Base-by-base conservation (phyloP, 2,113 vertebrate genomes). In the Megaleporinus macrocephalus region DNA sequence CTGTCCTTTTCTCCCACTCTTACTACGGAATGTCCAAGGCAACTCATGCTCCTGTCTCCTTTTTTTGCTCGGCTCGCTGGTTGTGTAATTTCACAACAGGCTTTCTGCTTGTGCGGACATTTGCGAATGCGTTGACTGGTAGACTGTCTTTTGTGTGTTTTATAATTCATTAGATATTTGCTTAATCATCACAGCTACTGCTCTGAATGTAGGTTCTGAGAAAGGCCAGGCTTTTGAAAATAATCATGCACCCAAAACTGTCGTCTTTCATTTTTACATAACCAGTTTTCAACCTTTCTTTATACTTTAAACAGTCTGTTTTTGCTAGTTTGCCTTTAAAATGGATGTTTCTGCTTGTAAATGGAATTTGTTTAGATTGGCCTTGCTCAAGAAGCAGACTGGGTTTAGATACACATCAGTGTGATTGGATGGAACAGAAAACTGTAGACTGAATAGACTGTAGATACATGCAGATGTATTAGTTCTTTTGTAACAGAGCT, bases 141-240 rank as follows among this genome's bases (percentile, higher is more conserved):
- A n/a, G 73, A 68, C 81, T 55, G 55, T 63, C 73, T 70, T 80
- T 84, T 87, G 86, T 87, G n/a, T 76, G 51, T 49, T 41, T n/a
- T 24, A 57, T 57, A 44, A 76, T 44, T 78, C 20, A 65, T 77
- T 63, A 65, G 49, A 78, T 27, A 72, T 36, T n/a, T 72, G 16
- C 22, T 71, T 61, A 49, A 9, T 30, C 26, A 36, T 62, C 44
- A 36, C 51, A 33, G 47, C 10, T 26, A 9, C 11, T 44, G 51
- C 51, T 71, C 62, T 66, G 79, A 29, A 53, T 57, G 30, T 55
- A 49, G 47, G 47, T 53, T 66, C 33, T 66, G 47, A 27, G n/a
- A 20, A 41, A n/a, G 29, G 15, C 44, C 59, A 73, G 18, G 44
- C 41, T 71, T 81, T 66, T 3, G 10, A 13, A 0, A 11, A 4